A percentile compares a stretch with the other conserved stretches of the same genome.
phyloP scores from a whole-genome alignment of 1,140 invertebrate species.

The Papilio helenus region DNA sequence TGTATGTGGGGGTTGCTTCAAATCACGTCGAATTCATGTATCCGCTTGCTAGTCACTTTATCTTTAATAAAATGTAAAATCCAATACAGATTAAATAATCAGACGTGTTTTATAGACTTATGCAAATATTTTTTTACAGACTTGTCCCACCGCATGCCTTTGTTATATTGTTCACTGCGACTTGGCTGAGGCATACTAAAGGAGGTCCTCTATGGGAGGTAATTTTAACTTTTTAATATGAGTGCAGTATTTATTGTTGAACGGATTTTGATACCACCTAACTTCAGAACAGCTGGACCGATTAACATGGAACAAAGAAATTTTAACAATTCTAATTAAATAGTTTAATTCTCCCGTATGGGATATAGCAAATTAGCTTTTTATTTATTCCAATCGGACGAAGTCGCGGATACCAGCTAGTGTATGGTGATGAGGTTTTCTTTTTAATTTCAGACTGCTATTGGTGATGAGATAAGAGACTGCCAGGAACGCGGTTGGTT shows the following conservation, averaged over 20 bases:
- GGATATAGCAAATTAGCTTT: too few species aligned
- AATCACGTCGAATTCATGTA: too few species aligned
- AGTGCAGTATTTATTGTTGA: background rate
- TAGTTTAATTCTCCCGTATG: too few species aligned
- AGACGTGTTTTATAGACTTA: background rate
- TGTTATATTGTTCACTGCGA: background rate
- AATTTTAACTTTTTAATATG: background rate
- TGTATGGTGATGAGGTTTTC: background rate
- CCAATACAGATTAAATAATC: background rate
- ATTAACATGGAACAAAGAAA: too few species aligned
- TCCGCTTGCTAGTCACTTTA: too few species aligned
- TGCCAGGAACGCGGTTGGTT: slow-evolving; percentile 5
- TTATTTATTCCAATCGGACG: background rate
- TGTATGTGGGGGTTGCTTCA: too few species aligned
- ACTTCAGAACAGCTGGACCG: too few species aligned
- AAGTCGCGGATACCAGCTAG: too few species aligned
- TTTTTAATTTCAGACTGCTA: background rate
- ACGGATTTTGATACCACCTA: too few species aligned
- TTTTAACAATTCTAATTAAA: too few species aligned
- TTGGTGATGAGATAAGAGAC: slow-evolving; percentile 9
- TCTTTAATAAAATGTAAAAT: too few species aligned
- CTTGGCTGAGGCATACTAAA: background rate
- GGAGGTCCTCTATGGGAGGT: slow-evolving; percentile 2
- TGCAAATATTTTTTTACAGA: background rate
- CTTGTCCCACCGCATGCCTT: background rate